phyloP scores from a whole-genome alignment of 92 coral and sea anemone species.

The Parazoanthus swiftii region DNA sequence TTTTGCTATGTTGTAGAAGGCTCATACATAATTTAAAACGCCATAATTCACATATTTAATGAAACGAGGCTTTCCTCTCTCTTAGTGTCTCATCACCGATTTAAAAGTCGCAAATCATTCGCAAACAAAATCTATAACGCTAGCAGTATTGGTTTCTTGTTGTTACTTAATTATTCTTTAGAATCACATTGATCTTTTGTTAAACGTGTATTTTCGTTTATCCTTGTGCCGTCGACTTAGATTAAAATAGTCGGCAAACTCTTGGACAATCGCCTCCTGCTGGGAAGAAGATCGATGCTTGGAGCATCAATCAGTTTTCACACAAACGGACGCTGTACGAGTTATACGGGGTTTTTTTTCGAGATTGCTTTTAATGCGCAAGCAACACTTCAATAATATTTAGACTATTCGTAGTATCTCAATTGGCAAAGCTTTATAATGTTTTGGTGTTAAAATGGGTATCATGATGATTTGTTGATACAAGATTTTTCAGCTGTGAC shows the following conservation, averaged over 20 bases:
- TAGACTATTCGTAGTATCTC: too few relatives aligned
- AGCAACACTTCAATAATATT: neutral
- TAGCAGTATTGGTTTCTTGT: neutral
- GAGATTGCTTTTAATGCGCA: too few relatives aligned
- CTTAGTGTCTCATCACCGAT: neutral
- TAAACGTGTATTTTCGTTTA: neutral
- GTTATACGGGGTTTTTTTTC: neutral
- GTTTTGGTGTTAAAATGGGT: too few relatives aligned
- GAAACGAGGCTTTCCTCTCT: neutral
- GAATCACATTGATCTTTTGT: conserved; percentile 37
- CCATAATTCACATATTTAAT: neutral
- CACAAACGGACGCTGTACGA: neutral
- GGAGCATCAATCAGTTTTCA: neutral
- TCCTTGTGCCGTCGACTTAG: conserved; percentile 4
- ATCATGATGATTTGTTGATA: too few relatives aligned
- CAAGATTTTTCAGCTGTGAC: too few relatives aligned
- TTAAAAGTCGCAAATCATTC: neutral
- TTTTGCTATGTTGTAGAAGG: too few relatives aligned
- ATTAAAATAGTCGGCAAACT: neutral
- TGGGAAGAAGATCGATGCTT: neutral
- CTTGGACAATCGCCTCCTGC: neutral
- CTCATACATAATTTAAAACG: too few relatives aligned
- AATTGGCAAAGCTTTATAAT: too few relatives aligned
- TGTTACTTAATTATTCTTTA: conserved; percentile 9
- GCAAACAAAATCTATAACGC: neutral